Percentiles rank a stretch among this genome's conserved stretches.
Evolutionary conservation across 2,888 invertebrate species (phyloP).

Genomic region (Octonoba sinensis): DNA sequence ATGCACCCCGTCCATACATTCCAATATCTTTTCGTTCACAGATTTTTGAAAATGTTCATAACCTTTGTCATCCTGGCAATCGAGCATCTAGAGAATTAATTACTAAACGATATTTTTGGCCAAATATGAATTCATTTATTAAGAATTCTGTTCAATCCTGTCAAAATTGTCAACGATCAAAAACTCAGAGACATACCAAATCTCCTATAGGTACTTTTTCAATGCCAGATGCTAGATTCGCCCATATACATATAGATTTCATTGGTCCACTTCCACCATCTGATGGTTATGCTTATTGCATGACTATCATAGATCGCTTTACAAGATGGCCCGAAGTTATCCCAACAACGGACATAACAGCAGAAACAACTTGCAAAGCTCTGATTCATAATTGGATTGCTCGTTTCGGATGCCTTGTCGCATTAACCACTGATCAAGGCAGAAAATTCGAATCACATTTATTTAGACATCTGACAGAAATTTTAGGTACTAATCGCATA

Average conservation of each 20-base stretch:
- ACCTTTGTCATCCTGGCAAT: conserved; percentile 13
- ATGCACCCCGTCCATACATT: background rate
- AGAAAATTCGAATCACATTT: conserved; percentile 67
- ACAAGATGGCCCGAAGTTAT: conserved; percentile 23
- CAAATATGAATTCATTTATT: conserved; percentile 8
- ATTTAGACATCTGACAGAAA: no score
- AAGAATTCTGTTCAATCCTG: no score
- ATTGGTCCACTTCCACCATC: conserved; percentile 1
- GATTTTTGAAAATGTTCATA: conserved; percentile 5
- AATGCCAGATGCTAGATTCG: conserved; percentile 10
- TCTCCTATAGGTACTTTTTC: conserved; percentile 11
- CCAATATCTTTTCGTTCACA: background rate
- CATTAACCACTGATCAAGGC: conserved; percentile 70
- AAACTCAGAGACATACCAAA: conserved; percentile 7
- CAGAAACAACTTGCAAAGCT: conserved; percentile 60
- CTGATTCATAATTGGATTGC: conserved; percentile 71
- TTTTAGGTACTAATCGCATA: conserved; percentile 1
- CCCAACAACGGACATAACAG: background rate
- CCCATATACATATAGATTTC: conserved; percentile 11
- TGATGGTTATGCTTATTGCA: background rate
- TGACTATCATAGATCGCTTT: conserved; percentile 14
- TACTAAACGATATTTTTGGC: conserved; percentile 15
- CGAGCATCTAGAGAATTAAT: conserved; percentile 10
- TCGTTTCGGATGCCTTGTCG: conserved; percentile 68
- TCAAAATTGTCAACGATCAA: conserved; percentile 2